Conservation (phyloP, 2,888 invertebrate species). For the Mesopsocus fuscifrons region DNA sequence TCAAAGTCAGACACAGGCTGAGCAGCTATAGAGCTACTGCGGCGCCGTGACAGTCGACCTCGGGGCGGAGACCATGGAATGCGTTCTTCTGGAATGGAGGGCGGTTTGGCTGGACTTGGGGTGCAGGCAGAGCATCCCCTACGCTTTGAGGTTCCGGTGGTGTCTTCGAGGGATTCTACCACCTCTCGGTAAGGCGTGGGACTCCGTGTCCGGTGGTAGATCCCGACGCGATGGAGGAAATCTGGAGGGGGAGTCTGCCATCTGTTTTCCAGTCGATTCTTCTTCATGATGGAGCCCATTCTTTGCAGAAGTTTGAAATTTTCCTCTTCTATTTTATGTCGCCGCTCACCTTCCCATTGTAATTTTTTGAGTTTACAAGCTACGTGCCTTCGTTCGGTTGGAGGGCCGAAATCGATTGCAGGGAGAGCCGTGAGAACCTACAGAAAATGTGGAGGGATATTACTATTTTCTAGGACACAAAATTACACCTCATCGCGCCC, state of each 20-base stretch:
- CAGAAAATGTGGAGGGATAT: too few species aligned
- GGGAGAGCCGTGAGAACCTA: slow-evolving; percentile 44
- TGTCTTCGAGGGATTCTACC: slow-evolving; percentile 12
- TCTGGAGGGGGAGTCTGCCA: slow-evolving; percentile 44
- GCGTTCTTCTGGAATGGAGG: slow-evolving; percentile 23
- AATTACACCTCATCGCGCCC: too few species aligned
- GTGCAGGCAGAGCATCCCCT: slow-evolving; percentile 22
- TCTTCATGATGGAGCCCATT: slow-evolving; percentile 42
- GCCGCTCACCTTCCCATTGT: slow-evolving; percentile 47
- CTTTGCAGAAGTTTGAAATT: slow-evolving; percentile 49
- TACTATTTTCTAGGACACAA: slow-evolving; percentile 6
- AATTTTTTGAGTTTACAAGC: slow-evolving; percentile 45
- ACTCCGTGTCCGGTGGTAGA: slow-evolving; percentile 15
- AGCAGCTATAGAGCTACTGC: slow-evolving; percentile 12
- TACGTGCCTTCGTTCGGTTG: slow-evolving; percentile 42
- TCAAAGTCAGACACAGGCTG: slow-evolving; percentile 3
- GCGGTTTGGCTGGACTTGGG: slow-evolving; percentile 18
- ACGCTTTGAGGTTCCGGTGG: slow-evolving; percentile 15
- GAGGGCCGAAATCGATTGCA: slow-evolving; percentile 44
- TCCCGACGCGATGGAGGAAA: slow-evolving; percentile 22
- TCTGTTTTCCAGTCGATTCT: slow-evolving; percentile 43
- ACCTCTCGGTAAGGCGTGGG: slow-evolving; percentile 9
- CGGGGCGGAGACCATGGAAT: slow-evolving; percentile 26
- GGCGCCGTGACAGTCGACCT: slow-evolving; percentile 18
- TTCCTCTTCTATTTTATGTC: slow-evolving; percentile 40